Conservation (phyloP, 1,140 invertebrate species). For the Polyergus mexicanus region DNA sequence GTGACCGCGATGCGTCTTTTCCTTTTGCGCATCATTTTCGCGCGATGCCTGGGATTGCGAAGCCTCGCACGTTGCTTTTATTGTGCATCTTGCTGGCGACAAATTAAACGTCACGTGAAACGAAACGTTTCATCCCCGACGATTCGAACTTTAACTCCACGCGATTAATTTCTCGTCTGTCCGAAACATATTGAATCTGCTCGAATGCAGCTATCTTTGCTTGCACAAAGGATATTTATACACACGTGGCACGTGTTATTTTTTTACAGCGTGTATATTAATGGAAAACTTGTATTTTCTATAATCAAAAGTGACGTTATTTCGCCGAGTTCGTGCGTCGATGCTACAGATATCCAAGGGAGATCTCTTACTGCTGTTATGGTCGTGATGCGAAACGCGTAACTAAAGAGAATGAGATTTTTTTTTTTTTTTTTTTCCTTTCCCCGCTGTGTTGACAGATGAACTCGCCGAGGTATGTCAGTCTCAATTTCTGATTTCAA, state of each 20-base stretch:
- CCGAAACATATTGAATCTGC: constrained; percentile 11
- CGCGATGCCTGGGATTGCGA: background rate
- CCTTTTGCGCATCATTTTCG: no score
- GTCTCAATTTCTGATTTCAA: background rate
- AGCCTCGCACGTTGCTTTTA: constrained; percentile 49
- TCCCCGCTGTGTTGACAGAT: background rate
- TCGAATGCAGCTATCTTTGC: constrained; percentile 17
- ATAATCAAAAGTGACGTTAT: constrained; percentile 6
- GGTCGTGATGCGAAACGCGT: background rate
- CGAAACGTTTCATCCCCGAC: background rate
- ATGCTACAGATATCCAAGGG: background rate
- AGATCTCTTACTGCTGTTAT: background rate
- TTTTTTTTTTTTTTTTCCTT: no score
- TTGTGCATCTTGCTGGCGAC: constrained; percentile 33
- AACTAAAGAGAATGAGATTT: no score
- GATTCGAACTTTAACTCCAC: background rate
- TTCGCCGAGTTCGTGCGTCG: background rate
- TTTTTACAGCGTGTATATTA: constrained; percentile 11
- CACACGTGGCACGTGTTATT: background rate
- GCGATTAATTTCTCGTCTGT: background rate
- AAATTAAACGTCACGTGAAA: background rate
- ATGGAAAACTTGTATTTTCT: background rate
- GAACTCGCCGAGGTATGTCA: background rate
- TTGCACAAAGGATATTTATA: constrained; percentile 19
- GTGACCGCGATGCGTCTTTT: background rate